Evolutionary conservation across 2,113 vertebrate genomes (phyloP).

Genomic region (Bos javanicus): DNA sequence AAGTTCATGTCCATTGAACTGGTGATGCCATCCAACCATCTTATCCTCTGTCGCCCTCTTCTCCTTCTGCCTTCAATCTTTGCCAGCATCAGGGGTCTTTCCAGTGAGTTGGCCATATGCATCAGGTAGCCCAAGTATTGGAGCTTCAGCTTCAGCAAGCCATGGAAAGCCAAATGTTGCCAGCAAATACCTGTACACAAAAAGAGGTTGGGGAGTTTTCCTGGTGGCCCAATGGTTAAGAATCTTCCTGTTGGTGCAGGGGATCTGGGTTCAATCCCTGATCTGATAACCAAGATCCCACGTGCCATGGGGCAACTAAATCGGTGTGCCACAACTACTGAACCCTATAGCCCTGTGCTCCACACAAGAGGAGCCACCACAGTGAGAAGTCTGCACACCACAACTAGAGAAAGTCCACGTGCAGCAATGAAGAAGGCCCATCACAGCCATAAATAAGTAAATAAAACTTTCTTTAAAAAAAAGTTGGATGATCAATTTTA

Average conservation of each 20-base stretch:
- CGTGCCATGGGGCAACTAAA: neutral
- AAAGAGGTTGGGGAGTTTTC: neutral
- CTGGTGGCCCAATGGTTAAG: neutral
- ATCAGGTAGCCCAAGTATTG: neutral
- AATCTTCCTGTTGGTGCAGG: neutral
- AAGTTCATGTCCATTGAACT: neutral
- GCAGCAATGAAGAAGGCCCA: neutral
- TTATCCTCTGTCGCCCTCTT: neutral
- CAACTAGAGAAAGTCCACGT: neutral
- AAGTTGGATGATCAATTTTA: neutral
- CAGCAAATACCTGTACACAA: neutral
- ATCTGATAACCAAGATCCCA: neutral
- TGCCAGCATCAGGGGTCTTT: neutral
- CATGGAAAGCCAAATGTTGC: too few species aligned
- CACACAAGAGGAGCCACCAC: neutral
- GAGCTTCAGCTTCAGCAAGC: neutral
- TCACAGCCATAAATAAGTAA: neutral
- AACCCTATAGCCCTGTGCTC: neutral
- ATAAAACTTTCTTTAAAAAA: neutral
- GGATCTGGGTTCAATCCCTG: neutral
- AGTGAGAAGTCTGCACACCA: neutral
- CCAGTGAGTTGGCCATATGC: neutral
- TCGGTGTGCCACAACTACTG: accelerated
- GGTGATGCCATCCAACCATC: neutral
- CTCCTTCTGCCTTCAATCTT: neutral